These are phyloP conservation scores for Centropus bengalensis DNA, from an alignment of 2,113 vertebrate genomes.

Conservation along the genomic window DNA sequence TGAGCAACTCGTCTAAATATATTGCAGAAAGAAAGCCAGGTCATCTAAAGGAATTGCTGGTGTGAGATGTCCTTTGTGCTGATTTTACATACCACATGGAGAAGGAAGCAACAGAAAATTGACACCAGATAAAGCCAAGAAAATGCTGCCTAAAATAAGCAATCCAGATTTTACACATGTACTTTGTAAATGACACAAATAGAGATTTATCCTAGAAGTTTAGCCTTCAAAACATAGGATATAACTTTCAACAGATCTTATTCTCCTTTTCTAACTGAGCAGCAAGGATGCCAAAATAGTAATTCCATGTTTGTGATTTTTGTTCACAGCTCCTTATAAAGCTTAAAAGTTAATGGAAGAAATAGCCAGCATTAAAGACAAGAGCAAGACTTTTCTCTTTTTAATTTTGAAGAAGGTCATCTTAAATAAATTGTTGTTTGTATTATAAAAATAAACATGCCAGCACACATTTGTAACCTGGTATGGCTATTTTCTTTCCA, in stretches of 20 bases:
- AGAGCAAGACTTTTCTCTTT: background rate
- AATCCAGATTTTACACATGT: background rate
- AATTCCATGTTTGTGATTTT: background rate
- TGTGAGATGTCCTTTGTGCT: constrained; percentile 1
- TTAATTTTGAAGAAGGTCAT: constrained; percentile 26
- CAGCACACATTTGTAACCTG: constrained; percentile 29
- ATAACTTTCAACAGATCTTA: constrained; percentile 47
- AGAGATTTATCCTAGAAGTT: background rate
- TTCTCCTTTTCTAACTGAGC: background rate
- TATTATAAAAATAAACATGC: constrained; percentile 54
- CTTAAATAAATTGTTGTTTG: constrained; percentile 49
- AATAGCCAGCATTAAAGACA: background rate
- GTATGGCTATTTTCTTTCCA: constrained; percentile 53
- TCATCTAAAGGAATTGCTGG: background rate
- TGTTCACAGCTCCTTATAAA: background rate
- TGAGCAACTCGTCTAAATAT: constrained; percentile 38
- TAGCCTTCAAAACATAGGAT: background rate
- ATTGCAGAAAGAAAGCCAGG: constrained; percentile 40
- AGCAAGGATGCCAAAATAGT: background rate
- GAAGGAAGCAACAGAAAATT: constrained; percentile 26
- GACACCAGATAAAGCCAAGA: background rate
- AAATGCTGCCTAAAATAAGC: constrained; percentile 42
- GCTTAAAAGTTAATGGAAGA: background rate
- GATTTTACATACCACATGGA: constrained; percentile 27
- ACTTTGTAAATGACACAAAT: constrained; percentile 5